phyloP scores from a whole-genome alignment of 92 coral and sea anemone genomes.

The Palythoa heliodiscus region DNA sequence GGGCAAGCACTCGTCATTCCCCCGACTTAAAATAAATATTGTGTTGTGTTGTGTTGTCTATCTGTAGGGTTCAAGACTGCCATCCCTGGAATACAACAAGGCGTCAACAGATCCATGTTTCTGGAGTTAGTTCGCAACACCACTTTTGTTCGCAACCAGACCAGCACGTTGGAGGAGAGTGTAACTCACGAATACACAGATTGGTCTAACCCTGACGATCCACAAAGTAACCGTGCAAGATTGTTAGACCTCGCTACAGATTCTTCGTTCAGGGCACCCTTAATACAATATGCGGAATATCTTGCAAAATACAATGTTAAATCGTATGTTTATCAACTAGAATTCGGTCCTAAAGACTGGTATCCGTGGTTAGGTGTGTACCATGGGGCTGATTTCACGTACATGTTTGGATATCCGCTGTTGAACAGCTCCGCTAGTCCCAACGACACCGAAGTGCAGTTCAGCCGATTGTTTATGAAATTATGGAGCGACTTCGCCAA shows the following conservation, averaged over 20 bases:
- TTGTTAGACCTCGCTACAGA: neutral
- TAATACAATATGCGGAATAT: slow-evolving; percentile 5
- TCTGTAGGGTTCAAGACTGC: slow-evolving; percentile 10
- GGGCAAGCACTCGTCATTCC: no score
- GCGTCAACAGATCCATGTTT: slow-evolving; percentile 14
- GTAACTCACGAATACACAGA: slow-evolving; percentile 5
- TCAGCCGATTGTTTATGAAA: slow-evolving; percentile 20
- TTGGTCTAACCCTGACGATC: slow-evolving; percentile 22
- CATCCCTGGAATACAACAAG: neutral
- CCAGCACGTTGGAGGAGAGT: neutral
- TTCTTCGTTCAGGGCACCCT: slow-evolving; percentile 9
- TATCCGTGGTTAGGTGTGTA: slow-evolving; percentile 11
- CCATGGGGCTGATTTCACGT: slow-evolving; percentile 18
- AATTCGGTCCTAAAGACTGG: neutral
- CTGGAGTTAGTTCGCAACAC: neutral
- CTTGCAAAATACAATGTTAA: neutral
- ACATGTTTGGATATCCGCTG: slow-evolving; percentile 20
- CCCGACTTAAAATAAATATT: no score
- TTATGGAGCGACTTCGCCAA: slow-evolving; percentile 22
- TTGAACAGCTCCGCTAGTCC: neutral
- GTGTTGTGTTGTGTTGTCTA: neutral
- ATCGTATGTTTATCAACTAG: slow-evolving; percentile 19
- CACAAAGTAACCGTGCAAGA: neutral
- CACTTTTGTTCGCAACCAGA: slow-evolving; percentile 16
- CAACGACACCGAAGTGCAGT: slow-evolving; percentile 19